Percentiles rank a stretch among this genome's conserved stretches.
Evolutionary conservation across 2,888 invertebrate genomes (phyloP).

Genomic region (Eupithecia abbreviata): DNA sequence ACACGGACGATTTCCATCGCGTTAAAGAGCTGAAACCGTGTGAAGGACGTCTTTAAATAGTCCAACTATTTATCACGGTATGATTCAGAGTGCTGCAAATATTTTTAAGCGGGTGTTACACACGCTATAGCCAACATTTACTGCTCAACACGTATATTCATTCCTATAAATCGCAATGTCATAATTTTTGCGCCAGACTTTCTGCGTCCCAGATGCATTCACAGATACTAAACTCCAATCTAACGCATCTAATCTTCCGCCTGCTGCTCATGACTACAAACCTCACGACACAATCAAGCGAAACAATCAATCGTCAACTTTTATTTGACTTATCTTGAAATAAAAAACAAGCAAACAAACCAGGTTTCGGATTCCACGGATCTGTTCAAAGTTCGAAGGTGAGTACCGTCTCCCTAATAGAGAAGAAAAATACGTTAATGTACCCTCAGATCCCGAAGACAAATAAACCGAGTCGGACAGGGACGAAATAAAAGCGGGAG

Average conservation of each 20-base stretch:
- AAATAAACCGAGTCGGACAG: conserved; percentile 80
- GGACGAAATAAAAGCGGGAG: conserved; percentile 79
- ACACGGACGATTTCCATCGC: conserved; percentile 69
- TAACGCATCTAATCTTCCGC: conserved; percentile 63
- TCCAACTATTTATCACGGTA: conserved; percentile 68
- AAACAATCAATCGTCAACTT: conserved; percentile 82
- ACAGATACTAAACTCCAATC: conserved; percentile 45
- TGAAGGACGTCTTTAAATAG: conserved; percentile 81
- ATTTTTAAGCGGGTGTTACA: conserved; percentile 51
- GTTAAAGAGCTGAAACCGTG: conserved; percentile 73
- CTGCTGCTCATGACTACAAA: conserved; percentile 66
- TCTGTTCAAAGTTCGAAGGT: conserved; percentile 78
- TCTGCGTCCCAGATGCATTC: conserved; percentile 60
- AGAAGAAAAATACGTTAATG: conserved; percentile 84
- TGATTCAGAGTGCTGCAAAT: conserved; percentile 69
- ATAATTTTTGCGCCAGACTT: conserved; percentile 52
- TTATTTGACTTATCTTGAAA: conserved; percentile 79
- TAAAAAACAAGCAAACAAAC: conserved; percentile 79
- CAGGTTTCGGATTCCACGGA: conserved; percentile 66
- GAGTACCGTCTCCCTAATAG: conserved; percentile 80
- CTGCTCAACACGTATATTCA: conserved; percentile 50
- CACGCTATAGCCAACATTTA: conserved; percentile 46
- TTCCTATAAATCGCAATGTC: not conserved
- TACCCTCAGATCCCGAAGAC: conserved; percentile 82
- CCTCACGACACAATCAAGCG: conserved; percentile 74